A percentile compares a stretch with the other conserved stretches of the same genome.
Evolutionary conservation across 2,113 vertebrate species (phyloP).

Genomic region (Chaetodon auriga): DNA sequence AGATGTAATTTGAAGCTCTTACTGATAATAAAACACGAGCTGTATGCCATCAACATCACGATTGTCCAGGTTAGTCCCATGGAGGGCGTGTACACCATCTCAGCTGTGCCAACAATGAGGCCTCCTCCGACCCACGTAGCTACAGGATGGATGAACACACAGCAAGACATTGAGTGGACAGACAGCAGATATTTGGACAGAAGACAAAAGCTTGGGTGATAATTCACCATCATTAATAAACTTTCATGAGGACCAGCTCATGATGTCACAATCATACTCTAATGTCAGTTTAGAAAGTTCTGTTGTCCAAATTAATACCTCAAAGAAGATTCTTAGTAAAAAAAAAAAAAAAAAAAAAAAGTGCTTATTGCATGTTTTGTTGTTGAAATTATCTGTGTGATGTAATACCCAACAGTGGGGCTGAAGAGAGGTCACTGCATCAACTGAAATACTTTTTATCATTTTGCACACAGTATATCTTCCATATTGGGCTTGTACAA

Average conservation of each 20-base stretch:
- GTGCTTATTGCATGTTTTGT: no score
- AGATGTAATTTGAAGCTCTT: neutral
- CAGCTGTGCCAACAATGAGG: slow-evolving; percentile 31
- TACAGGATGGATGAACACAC: neutral
- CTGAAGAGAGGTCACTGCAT: no score
- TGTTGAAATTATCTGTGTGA: no score
- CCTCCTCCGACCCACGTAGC: slow-evolving; percentile 57
- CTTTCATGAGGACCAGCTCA: neutral
- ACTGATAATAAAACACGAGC: slow-evolving; percentile 37
- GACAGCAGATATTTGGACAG: neutral
- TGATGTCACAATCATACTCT: no score
- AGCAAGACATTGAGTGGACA: neutral
- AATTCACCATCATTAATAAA: neutral
- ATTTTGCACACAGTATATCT: no score
- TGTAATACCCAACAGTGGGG: no score
- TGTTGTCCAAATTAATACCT: no score
- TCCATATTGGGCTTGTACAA: no score
- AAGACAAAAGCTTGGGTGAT: neutral
- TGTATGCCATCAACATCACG: neutral
- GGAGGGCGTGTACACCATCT: slow-evolving; percentile 52
- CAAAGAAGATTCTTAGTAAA: no score
- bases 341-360: no score
- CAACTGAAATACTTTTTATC: no score
- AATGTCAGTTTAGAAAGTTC: no score
- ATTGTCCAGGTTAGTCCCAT: slow-evolving; percentile 7